Percentiles rank a stretch among this genome's conserved stretches.
Conservation (phyloP, 1,140 invertebrate genomes). For the Tetragnatha versicolor region DNA sequence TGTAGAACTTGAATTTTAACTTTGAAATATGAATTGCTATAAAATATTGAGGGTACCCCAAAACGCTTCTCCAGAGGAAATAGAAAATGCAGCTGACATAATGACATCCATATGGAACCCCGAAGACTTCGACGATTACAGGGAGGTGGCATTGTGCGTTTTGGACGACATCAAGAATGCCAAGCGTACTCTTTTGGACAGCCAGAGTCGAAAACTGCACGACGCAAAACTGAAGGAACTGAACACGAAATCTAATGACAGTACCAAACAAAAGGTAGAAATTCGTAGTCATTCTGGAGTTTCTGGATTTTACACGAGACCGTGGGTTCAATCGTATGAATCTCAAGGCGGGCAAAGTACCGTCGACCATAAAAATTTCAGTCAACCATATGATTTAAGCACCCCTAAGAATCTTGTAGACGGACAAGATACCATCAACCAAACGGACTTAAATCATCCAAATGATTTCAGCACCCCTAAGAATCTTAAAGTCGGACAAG, state of each 20-base stretch:
- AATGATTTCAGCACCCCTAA: no score
- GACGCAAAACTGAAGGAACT: not conserved
- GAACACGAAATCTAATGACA: not conserved
- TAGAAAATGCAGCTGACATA: not conserved
- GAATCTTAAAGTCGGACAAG: no score
- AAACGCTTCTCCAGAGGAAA: not conserved
- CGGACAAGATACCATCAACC: no score
- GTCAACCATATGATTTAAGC: no score
- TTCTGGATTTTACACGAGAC: not conserved
- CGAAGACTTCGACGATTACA: conserved; percentile 2
- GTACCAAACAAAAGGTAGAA: not conserved
- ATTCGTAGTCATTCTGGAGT: not conserved
- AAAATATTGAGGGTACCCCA: not conserved
- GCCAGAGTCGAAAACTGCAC: not conserved
- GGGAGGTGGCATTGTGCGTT: not conserved
- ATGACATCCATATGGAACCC: not conserved
- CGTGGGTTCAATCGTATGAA: not conserved
- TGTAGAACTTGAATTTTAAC: no score
- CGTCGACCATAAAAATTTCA: no score
- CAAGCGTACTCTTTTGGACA: conserved; percentile 1
- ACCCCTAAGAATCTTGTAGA: no score
- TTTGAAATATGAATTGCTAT: not conserved
- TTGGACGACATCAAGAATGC: conserved; percentile 1
- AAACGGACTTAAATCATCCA: no score
- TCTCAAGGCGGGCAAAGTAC: no score